These are phyloP conservation scores for Danio jaintianensis DNA, from an alignment of 2,797 vertebrate genomes.

Conservation along the genomic window DNA sequence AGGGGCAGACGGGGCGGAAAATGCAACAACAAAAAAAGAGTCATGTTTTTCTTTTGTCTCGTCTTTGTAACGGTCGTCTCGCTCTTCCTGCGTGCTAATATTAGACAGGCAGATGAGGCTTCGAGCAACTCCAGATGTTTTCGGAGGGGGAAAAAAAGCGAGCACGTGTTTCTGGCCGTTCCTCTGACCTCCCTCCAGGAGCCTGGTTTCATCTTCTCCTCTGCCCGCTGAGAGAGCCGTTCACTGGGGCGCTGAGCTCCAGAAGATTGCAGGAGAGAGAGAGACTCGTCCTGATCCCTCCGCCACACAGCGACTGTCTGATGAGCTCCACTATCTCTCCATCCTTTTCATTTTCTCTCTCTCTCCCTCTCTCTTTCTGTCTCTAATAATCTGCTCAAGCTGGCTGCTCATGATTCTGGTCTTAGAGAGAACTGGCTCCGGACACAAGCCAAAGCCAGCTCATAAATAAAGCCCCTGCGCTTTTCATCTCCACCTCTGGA, in stretches of 20 bases:
- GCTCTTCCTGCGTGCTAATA: constrained; percentile 48
- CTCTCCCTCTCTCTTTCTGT: constrained; percentile 68
- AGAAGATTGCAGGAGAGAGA: constrained; percentile 62
- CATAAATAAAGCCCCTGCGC: constrained; percentile 74
- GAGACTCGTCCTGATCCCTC: constrained; percentile 73
- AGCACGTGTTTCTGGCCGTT: constrained; percentile 63
- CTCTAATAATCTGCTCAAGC: constrained; percentile 84
- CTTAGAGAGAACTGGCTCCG: constrained; percentile 81
- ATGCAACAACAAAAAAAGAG: constrained; percentile 14
- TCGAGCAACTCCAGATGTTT: constrained; percentile 63
- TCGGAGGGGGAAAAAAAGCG: constrained; percentile 19
- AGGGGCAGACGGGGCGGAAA: constrained; percentile 26
- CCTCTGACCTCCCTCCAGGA: constrained; percentile 78
- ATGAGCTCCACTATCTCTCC: constrained; percentile 74
- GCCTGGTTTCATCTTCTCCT: constrained; percentile 58
- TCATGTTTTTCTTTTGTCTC: constrained; percentile 25
- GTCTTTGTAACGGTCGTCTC: background rate
- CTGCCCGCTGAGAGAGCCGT: constrained; percentile 54
- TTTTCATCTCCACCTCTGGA: constrained; percentile 70
- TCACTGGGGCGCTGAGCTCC: constrained; percentile 72
- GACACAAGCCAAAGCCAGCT: constrained; percentile 76
- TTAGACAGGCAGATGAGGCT: constrained; percentile 59
- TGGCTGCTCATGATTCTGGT: constrained; percentile 83
- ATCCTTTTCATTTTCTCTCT: constrained; percentile 62
- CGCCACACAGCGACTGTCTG: constrained; percentile 74